Evolutionary conservation across 1,140 invertebrate genomes (phyloP).

Genomic region (Aporrectodea caliginosa): DNA sequence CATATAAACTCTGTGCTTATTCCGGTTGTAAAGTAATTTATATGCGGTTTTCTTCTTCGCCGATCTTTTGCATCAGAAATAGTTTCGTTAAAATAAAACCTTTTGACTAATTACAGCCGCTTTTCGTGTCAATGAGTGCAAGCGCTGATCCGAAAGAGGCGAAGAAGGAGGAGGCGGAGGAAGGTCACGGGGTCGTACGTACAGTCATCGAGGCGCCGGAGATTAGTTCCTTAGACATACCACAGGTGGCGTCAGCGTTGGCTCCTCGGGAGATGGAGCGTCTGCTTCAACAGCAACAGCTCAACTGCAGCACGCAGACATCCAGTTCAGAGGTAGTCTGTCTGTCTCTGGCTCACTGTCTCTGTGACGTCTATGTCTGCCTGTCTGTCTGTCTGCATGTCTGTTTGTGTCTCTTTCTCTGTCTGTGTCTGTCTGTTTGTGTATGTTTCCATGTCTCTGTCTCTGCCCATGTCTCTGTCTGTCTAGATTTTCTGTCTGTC

Average conservation of each 20-base stretch:
- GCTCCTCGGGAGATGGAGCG: neutral
- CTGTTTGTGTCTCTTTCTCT: neutral
- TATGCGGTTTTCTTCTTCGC: no score
- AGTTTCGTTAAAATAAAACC: neutral
- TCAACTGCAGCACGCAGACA: neutral
- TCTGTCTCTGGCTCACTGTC: neutral
- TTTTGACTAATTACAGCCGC: neutral
- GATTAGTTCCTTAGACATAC: no score
- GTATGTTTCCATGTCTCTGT: neutral
- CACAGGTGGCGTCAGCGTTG: neutral
- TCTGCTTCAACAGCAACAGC: neutral
- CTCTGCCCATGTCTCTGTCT: neutral
- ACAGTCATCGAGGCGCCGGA: no score
- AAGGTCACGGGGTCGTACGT: neutral
- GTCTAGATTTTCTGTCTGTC: neutral
- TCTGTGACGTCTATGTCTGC: neutral
- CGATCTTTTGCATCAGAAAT: neutral
- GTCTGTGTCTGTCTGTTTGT: neutral
- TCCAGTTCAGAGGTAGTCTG: neutral
- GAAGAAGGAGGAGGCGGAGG: neutral
- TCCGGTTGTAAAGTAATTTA: no score
- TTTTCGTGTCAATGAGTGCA: neutral
- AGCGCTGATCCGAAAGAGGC: neutral
- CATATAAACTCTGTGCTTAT: no score
- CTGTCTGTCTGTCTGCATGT: neutral